A percentile compares a stretch with the other conserved stretches of the same genome.
These are phyloP conservation scores for Heliconius ismenius DNA, from an alignment of 2,888 invertebrate species.

Conservation along the genomic window DNA sequence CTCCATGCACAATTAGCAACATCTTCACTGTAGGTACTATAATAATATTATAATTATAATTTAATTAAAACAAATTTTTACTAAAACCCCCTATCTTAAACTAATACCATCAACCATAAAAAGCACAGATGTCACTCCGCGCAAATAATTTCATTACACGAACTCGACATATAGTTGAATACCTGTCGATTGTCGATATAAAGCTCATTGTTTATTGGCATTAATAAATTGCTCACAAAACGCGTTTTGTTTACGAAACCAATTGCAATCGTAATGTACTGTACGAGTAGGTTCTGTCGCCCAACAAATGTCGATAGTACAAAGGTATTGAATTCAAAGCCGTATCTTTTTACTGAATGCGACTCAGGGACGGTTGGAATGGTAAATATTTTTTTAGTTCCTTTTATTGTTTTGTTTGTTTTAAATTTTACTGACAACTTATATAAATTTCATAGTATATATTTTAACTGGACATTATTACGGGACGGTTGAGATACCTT, in stretches of 20 bases:
- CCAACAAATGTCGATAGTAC: constrained; percentile 71
- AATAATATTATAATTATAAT: neutral
- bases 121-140: constrained; percentile 2
- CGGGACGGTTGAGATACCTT: too few species aligned
- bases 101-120: neutral
- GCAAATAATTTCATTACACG: constrained; percentile 18
- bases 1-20: neutral
- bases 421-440: too few species aligned
- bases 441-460: neutral
- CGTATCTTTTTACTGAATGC: constrained; percentile 60
- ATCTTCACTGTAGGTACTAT: neutral
- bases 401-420: neutral
- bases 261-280: constrained; percentile 59
- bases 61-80: neutral
- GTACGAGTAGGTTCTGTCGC: constrained; percentile 50
- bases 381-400: neutral
- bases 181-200: constrained; percentile 55
- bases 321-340: constrained; percentile 67
- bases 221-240: constrained; percentile 72
- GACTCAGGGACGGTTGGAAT: constrained; percentile 52
- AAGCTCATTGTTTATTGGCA: constrained; percentile 52
- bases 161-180: constrained; percentile 39
- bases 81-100: neutral
- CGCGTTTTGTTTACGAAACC: constrained; percentile 74
- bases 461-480: too few species aligned